Base-by-base conservation (phyloP, 2,797 vertebrate species). In the Pseudochaenichthys georgianus region DNA sequence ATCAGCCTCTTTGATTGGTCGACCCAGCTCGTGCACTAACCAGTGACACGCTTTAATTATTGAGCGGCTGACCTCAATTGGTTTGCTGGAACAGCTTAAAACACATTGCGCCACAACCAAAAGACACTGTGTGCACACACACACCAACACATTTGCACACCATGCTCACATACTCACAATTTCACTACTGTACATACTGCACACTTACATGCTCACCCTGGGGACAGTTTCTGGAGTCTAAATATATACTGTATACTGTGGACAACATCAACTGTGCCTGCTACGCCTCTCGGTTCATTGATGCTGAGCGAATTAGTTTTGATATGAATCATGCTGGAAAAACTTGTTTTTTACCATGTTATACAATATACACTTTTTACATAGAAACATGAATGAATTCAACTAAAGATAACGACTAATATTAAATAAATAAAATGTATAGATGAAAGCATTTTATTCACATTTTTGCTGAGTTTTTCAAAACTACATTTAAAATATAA, bases 31-130 rank as follows among this genome's bases (percentile, higher is more conserved):
- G 13, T 78, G 78, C 80, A 89, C 83, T 89, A 89, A 93, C 92
- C 93, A 91, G 89, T 94, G 91, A 89, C 92, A 91, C 50, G 80
- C 87, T 92, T 93, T 87, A 93, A 94, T 94, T 94, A 95, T 93
- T 94, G 90, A 94, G 78, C 74, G 81, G 65, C 77, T 95, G 94
- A 95, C 94, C 94, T 95, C 89, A 87, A 95, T 93, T 92, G 93
- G 89, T 86, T 89, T 82, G 87, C 87, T 88, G 80, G 85, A 85
- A 82, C 75, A 85, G 79, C 76, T 84, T 85, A 85, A 91, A 91
- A 90, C 87, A 85, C 77, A 83, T 47, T 69, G 68, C 65, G 3
- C 15, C 47, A 73, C 64, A 38, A 70, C 77, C 82, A 60, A 82
- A 64, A 87, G 48, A 51, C 52, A 45, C 19, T 57, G 57, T 11